Evolutionary conservation across 1,140 invertebrate species (phyloP), one percentile per base, ranked within the genome.

Genomic region (Brachystomella parvula): DNA sequence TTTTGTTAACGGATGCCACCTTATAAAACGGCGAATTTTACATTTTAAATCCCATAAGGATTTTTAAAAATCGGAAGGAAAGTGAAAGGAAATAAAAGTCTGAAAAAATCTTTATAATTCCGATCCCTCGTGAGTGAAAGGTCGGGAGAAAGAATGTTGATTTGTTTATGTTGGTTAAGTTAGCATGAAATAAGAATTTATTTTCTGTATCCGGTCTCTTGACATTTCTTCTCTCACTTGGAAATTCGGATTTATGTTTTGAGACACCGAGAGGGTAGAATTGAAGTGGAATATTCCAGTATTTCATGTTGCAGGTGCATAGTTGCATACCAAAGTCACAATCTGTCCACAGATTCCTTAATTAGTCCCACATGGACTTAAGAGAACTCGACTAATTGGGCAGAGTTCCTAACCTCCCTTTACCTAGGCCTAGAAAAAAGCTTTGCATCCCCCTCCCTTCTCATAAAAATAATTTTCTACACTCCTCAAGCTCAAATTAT

Each of bases 281-380:
- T 39, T 6, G 35, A 39, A 39, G 6, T 39, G 35, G 6, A 9
- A 9, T 19, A 39, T 39, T 19, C 6, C 35, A 9, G 35, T 19
- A 9, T 19, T 19, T 19, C 35, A 6, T 53, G 6, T 24, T 26
- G 6, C 15, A 53, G 12, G 9, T 53, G 49, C 49, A 53, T n/a
- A n/a, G 49, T 12, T 53, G 49, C 49, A 53, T 53, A 19, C 35
- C 35, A 39, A 39, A 39, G 35, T 39, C 35, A 12, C 49, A 53
- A 53, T 53, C 49, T 53, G 49, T 53, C 49, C 21, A 24, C 49
- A 53, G 49, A 53, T 17, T 53, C 49, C 49, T 53, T 53, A 53
- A 53, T 53, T 53, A 53, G 49, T 53, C 49, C 49, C 49, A 53
- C 49, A 53, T 53, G 49, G 15, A 53, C 9, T 53, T 53, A 39